phyloP scores from a whole-genome alignment of 2,888 invertebrate genomes.

The Sinohyriopsis cumingii region DNA sequence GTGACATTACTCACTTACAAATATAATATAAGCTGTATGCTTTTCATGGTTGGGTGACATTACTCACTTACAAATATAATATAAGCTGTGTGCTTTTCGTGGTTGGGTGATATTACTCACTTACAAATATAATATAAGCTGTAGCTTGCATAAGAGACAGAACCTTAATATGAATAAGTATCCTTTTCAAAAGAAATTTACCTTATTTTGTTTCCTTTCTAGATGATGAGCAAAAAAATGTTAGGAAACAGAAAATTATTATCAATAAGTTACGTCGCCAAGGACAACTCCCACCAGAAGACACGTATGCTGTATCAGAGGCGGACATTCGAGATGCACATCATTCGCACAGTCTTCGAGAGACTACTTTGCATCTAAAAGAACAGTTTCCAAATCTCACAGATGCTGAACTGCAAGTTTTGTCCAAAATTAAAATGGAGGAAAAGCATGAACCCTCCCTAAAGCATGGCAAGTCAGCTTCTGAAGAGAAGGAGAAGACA shows the following conservation, averaged over 20 bases:
- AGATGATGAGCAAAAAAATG: slow-evolving; percentile 65
- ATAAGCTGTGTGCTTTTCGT: no score
- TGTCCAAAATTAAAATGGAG: slow-evolving; percentile 32
- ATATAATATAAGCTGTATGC: no score
- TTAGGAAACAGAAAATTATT: slow-evolving; percentile 64
- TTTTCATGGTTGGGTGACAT: no score
- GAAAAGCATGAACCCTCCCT: not conserved
- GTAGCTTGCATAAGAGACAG: no score
- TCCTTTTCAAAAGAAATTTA: not conserved
- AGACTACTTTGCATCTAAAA: slow-evolving; percentile 31
- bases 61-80: no score
- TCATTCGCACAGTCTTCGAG: slow-evolving; percentile 21
- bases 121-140: no score
- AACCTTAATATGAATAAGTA: no score
- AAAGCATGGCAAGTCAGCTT: not conserved
- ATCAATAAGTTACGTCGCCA: slow-evolving; percentile 62
- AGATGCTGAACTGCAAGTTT: slow-evolving; percentile 32
- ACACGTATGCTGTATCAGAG: slow-evolving; percentile 45
- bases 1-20: no score
- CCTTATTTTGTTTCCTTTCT: slow-evolving; percentile 19
- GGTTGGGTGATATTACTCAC: no score
- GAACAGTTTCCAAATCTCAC: slow-evolving; percentile 38
- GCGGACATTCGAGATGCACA: slow-evolving; percentile 27
- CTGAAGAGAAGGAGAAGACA: not conserved
- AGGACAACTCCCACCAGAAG: slow-evolving; percentile 51